Percentiles rank a stretch among this genome's conserved stretches.
Conservation (phyloP, 2,113 vertebrate species). For the Crotalus tigris region DNA sequence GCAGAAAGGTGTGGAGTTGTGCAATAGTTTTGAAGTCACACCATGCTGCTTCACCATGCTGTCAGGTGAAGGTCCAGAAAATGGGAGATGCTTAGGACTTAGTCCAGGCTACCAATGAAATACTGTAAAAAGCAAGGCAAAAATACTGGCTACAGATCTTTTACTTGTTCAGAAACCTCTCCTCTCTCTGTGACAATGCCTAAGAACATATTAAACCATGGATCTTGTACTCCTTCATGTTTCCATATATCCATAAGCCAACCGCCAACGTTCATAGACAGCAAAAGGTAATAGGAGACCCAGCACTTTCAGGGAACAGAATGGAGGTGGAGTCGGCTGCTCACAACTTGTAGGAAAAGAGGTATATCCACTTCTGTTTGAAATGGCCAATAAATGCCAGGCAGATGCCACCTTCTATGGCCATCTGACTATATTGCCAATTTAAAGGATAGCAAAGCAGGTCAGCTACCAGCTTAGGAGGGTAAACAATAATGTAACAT, state of each 20-base stretch:
- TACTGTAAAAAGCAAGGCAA: neutral
- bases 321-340: neutral
- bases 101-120: neutral
- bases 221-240: neutral
- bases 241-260: neutral
- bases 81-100: neutral
- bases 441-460: neutral
- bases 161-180: neutral
- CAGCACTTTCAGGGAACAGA: neutral
- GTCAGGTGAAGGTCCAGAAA: neutral
- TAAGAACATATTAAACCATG: neutral
- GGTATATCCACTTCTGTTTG: neutral
- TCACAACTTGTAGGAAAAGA: neutral
- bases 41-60: neutral
- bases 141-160: neutral
- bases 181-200: neutral
- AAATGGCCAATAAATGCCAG: neutral
- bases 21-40: neutral
- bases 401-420: neutral
- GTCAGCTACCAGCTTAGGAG: neutral
- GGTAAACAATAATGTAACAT: neutral
- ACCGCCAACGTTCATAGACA: neutral
- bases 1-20: neutral
- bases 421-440: neutral
- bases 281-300: neutral